Evolutionary conservation across 1,140 invertebrate species (phyloP).

Genomic region (Neoseiulus cucumeris): DNA sequence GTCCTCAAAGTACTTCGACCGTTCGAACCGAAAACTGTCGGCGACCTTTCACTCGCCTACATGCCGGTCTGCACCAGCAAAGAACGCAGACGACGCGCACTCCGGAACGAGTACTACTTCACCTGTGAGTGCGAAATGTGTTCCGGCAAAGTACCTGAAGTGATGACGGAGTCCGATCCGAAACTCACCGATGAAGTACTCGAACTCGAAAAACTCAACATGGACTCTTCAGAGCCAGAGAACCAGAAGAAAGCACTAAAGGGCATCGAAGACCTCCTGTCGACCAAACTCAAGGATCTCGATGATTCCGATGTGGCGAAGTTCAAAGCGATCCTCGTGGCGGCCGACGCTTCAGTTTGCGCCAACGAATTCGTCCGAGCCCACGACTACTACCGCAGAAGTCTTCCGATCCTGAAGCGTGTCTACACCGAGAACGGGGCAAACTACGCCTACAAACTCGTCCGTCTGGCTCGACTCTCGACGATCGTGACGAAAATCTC

Average conservation of each 20-base stretch:
- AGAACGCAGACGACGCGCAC: not conserved
- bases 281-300: not conserved
- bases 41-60: not conserved
- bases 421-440: not conserved
- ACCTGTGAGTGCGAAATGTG: constrained; percentile 3
- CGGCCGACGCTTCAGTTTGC: not conserved
- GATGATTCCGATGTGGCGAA: not conserved
- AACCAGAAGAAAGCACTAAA: not conserved
- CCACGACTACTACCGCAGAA: not conserved
- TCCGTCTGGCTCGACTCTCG: not conserved
- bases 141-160: not conserved
- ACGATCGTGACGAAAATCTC: not conserved
- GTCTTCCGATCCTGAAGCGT: not conserved
- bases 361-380: not conserved
- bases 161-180: not conserved
- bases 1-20: not conserved
- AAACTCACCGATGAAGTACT: not conserved
- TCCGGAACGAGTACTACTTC: not conserved
- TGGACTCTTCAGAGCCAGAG: not conserved
- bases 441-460: not conserved
- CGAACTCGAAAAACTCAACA: not conserved
- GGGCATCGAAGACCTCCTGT: not conserved
- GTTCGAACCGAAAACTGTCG: not conserved
- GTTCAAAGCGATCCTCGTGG: not conserved
- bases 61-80: not conserved